Base-by-base conservation (phyloP, 1,140 invertebrate species). In the Apis laboriosa region DNA sequence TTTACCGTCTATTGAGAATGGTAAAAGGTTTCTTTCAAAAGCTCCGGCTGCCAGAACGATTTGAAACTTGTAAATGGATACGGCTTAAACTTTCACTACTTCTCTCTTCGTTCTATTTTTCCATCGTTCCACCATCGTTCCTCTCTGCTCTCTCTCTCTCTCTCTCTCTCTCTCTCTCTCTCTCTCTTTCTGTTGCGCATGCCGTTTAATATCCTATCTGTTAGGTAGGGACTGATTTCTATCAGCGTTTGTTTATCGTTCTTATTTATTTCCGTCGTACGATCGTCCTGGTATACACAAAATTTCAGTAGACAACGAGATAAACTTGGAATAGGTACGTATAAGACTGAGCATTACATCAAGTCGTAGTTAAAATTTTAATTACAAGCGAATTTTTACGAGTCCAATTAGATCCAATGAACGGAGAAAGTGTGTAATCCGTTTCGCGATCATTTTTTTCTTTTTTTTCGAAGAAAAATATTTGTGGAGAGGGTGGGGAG, bases 21-120 rank as follows among this genome's bases (percentile, higher is more conserved):
- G 86, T 92, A 92, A 91, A 92, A 92, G 88, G 90, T 89, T 91
- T 84, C 88, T 91, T 90, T 91, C 84, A 90, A 91, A 90, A 86
- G 89, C 83, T 83, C 85, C 76, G 84, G 79, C 84, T 80, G 80
- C 43, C 84, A 86, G 82, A 91, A 91, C 90, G 91, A 92, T 92
- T 91, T 89, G 86, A 92, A 92, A 91, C 86, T 90, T 88, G 89
- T 89, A 91, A 91, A 90, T 88, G 83, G 89, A 92, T 90, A 88
- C 84, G 86, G 84, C 89, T 90, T 83, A 89, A 88, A 90, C 87
- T 80, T 85, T 80, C 79, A 79, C 21, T 78, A 43, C 77, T 49
- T 43, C 64, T 53, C 60, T 49, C 61, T 66, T 64, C 64, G 74
- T 67, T 56, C 71, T 83, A 49, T 77, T 73, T 49, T 60, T 51